A percentile compares a stretch with the other conserved stretches of the same genome.
phyloP scores from a whole-genome alignment of 2,797 vertebrate species.

The Anolis apletophallus region DNA sequence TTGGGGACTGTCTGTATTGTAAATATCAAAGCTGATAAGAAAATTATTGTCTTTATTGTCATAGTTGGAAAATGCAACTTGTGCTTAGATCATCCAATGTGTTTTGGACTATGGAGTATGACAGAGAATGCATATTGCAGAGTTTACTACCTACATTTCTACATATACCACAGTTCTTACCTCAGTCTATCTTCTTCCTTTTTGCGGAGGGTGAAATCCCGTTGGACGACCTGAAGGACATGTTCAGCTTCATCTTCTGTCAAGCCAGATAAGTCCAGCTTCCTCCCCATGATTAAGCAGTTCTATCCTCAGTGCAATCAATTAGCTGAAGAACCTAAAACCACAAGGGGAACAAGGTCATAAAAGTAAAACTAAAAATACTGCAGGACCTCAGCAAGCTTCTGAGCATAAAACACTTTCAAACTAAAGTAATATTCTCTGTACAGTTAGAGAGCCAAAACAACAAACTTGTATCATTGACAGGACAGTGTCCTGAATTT shows the following conservation, averaged over 20 bases:
- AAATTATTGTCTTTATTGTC: not conserved
- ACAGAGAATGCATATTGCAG: not conserved
- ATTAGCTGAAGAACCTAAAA: constrained; percentile 62
- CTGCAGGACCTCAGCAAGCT: not conserved
- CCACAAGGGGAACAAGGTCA: constrained; percentile 33
- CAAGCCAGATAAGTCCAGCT: constrained; percentile 94
- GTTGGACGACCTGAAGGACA: constrained; percentile 93
- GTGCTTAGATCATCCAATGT: not conserved
- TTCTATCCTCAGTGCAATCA: not conserved
- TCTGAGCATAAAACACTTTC: not conserved
- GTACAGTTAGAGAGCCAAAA: not conserved
- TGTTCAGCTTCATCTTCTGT: constrained; percentile 94
- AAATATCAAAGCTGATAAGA: not conserved
- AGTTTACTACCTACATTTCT: not conserved
- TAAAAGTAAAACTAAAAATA: constrained; percentile 18
- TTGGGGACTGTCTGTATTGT: no score
- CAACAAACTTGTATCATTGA: not conserved
- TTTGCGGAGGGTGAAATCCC: constrained; percentile 95
- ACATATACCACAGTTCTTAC: constrained; percentile 74
- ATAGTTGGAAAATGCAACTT: not conserved
- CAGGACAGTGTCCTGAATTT: not conserved
- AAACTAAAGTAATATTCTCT: not conserved
- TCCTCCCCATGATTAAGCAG: constrained; percentile 87
- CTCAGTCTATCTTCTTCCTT: constrained; percentile 94
- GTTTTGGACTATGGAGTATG: not conserved